phyloP scores from a whole-genome alignment of 2,797 vertebrate genomes.

The Siniperca obscura region DNA sequence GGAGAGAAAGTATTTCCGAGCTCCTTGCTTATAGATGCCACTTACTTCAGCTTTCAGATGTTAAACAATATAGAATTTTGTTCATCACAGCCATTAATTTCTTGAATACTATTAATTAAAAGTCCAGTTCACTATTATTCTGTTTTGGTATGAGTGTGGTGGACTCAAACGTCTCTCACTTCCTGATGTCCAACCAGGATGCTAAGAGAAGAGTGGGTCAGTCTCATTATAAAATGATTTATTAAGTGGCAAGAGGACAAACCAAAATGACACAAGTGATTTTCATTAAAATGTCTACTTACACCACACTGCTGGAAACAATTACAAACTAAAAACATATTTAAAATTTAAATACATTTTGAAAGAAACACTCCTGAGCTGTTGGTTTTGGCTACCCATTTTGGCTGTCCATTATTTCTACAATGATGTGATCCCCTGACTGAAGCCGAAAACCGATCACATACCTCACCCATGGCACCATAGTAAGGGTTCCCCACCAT shows the following conservation, averaged over 20 bases:
- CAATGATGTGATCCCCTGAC: background rate
- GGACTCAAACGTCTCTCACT: background rate
- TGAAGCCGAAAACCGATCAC: background rate
- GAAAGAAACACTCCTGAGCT: background rate
- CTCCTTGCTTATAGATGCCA: background rate
- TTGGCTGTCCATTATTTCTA: background rate
- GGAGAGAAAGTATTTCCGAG: background rate
- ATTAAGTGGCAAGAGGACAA: no score
- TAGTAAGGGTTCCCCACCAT: slow-evolving; percentile 98
- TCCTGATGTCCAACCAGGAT: background rate
- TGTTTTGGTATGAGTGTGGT: background rate
- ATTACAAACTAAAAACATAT: background rate
- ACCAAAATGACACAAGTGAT: background rate
- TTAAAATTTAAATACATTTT: background rate
- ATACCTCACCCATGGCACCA: slow-evolving; percentile 94
- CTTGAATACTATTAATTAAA: background rate
- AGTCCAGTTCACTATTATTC: background rate
- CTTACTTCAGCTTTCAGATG: background rate
- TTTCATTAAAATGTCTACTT: background rate
- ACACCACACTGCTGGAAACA: background rate
- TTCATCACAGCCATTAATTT: no score
- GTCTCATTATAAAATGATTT: background rate
- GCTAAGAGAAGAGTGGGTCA: background rate
- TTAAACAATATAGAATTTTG: background rate
- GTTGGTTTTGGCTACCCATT: background rate